phyloP scores from a whole-genome alignment of 2,113 vertebrate species.

The Bungarus multicinctus region DNA sequence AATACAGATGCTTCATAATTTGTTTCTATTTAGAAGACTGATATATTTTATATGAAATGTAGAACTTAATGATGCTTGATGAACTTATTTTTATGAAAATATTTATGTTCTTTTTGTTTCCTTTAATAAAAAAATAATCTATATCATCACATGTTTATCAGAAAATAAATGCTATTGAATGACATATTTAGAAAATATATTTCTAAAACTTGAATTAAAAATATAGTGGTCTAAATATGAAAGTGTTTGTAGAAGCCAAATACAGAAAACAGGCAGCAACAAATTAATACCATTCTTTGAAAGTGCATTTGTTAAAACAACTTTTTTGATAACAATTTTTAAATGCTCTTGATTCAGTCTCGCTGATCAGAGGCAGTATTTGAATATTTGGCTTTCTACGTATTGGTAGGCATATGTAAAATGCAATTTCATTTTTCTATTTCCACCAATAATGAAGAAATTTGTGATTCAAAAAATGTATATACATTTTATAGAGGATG shows the following conservation, averaged over 20 bases:
- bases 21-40: background rate
- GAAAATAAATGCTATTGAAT: background rate
- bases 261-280: background rate
- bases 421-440: background rate
- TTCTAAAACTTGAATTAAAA: background rate
- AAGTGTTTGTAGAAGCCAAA: background rate
- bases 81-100: background rate
- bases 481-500: background rate
- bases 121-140: background rate
- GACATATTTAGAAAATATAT: background rate
- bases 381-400: background rate
- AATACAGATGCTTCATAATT: background rate
- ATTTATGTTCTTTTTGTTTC: background rate
- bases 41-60: background rate
- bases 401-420: background rate
- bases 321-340: background rate
- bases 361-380: background rate
- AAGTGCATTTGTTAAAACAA: background rate
- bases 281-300: background rate
- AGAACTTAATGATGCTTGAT: background rate
- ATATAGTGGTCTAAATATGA: background rate
- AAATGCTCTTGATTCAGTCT: background rate
- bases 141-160: background rate
- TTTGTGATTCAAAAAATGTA: background rate
- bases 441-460: background rate